These are phyloP conservation scores for Physeter macrocephalus DNA, from an alignment of 2,113 vertebrate genomes.

Conservation along the genomic window DNA sequence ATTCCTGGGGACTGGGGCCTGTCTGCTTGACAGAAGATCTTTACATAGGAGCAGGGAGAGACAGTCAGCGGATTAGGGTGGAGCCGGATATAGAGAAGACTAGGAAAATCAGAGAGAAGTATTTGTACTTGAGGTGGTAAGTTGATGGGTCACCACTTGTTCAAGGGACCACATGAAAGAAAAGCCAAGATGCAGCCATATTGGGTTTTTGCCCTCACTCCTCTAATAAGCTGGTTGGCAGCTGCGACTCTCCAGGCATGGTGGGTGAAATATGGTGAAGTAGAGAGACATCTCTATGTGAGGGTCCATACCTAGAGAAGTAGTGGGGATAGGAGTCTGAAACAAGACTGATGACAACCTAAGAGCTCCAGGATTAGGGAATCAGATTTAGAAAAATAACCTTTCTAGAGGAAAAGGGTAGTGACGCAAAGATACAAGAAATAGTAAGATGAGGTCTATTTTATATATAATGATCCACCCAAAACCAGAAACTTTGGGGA, in stretches of 20 bases:
- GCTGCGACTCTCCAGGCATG: not conserved
- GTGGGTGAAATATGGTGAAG: not conserved
- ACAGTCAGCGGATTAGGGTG: not conserved
- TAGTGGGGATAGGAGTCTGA: not conserved
- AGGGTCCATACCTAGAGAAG: not conserved
- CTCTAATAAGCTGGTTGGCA: not conserved
- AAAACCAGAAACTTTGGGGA: not conserved
- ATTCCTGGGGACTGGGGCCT: not conserved
- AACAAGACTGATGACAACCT: not conserved
- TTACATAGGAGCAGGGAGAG: not conserved
- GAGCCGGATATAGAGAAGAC: not conserved
- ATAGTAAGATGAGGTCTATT: not conserved
- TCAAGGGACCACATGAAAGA: not conserved
- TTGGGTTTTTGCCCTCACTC: not conserved
- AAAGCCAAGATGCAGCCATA: not conserved
- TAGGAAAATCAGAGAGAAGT: not conserved
- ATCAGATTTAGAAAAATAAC: not conserved
- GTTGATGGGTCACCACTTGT: not conserved
- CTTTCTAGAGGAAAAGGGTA: not conserved
- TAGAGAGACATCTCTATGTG: not conserved
- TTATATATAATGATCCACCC: not conserved
- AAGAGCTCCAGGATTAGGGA: not conserved
- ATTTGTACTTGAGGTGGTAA: not conserved
- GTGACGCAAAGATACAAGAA: not conserved
- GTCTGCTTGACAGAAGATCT: not conserved